Percentiles rank a stretch among this genome's conserved stretches.
Evolutionary conservation across 2,888 invertebrate genomes (phyloP).

Genomic region (Slavum lentiscoides): DNA sequence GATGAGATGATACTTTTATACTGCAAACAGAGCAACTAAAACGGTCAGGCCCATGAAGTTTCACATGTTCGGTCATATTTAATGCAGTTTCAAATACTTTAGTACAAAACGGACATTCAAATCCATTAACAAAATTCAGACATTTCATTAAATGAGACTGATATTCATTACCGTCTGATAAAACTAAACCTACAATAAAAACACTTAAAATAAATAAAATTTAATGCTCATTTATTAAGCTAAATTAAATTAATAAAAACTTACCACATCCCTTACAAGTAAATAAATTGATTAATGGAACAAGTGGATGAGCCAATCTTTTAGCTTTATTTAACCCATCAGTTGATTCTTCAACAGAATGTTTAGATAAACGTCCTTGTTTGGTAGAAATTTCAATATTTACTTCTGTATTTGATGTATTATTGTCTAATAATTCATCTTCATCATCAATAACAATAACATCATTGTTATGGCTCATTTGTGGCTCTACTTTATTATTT

Average conservation of each 20-base stretch:
- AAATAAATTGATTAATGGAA: slow-evolving; percentile 28
- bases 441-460: slow-evolving; percentile 42
- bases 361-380: neutral
- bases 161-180: neutral
- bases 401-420: neutral
- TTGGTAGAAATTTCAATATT: neutral
- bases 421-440: neutral
- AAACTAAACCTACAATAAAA: neutral
- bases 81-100: slow-evolving; percentile 28
- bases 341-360: neutral
- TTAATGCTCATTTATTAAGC: neutral
- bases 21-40: slow-evolving; percentile 48
- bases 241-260: neutral
- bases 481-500: neutral
- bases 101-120: slow-evolving; percentile 32
- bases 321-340: neutral
- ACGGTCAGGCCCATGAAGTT: slow-evolving; percentile 48
- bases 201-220: neutral
- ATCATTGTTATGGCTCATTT: neutral
- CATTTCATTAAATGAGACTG: neutral
- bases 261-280: slow-evolving; percentile 41
- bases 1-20: neutral
- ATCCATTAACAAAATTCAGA: neutral
- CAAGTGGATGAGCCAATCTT: neutral
- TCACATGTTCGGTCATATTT: slow-evolving; percentile 39